These are phyloP conservation scores for Pollachius pollachius DNA, from an alignment of 2,113 vertebrate genomes.

Conservation along the genomic window DNA sequence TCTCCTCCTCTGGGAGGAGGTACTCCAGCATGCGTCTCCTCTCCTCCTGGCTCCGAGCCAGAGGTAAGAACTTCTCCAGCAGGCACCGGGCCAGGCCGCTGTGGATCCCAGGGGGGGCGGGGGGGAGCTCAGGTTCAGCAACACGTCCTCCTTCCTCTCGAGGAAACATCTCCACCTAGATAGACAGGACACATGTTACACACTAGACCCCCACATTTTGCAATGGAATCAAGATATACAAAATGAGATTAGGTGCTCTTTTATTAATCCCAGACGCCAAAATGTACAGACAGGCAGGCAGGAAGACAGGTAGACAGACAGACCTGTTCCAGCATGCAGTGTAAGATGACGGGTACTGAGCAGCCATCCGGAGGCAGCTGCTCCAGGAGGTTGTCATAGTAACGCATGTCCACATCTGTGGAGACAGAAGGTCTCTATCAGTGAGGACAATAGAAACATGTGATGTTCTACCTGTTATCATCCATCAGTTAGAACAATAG, in stretches of 20 bases:
- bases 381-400: constrained; percentile 81
- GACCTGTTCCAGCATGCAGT: constrained; percentile 91
- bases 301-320: constrained; percentile 14
- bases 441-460: constrained; percentile 11
- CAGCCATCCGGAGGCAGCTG: constrained; percentile 77
- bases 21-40: constrained; percentile 51
- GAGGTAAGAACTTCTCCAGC: constrained; percentile 73
- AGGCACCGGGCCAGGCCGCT: constrained; percentile 71
- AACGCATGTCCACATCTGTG: constrained; percentile 77
- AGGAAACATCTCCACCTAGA: constrained; percentile 77
- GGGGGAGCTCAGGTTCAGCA: constrained; percentile 9
- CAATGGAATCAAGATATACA: background rate
- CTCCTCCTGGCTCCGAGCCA: constrained; percentile 61
- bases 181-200: background rate
- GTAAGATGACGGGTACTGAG: constrained; percentile 83
- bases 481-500: constrained; percentile 8
- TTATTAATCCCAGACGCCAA: too few species aligned
- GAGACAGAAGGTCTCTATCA: constrained; percentile 33
- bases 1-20: constrained; percentile 53
- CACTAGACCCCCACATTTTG: too few species aligned
- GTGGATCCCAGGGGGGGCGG: constrained; percentile 54
- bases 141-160: background rate
- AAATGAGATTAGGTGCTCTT: background rate
- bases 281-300: background rate
- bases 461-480: too few species aligned